Evolutionary conservation across 2,888 invertebrate genomes (phyloP).

Genomic region (Rhingia rostrata): DNA sequence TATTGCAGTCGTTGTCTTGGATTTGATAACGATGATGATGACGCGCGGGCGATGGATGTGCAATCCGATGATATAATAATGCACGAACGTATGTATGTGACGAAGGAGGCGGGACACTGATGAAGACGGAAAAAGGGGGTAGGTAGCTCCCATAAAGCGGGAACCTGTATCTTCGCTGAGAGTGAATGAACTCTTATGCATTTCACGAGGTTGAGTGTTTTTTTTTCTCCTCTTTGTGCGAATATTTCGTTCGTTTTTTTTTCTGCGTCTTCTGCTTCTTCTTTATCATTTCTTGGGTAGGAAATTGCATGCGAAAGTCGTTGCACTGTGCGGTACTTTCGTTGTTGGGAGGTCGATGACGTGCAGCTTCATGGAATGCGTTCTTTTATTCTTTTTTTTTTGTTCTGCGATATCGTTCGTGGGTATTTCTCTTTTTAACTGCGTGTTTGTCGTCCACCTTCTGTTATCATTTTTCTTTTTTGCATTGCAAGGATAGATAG

Average conservation of each 20-base stretch:
- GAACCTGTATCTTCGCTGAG: constrained; percentile 67
- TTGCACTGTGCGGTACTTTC: constrained; percentile 77
- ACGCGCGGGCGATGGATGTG: constrained; percentile 62
- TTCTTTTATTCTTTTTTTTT: constrained; percentile 44
- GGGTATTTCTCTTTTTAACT: neutral
- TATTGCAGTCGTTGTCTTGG: constrained; percentile 10
- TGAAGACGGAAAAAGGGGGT: neutral
- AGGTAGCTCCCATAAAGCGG: constrained; percentile 37
- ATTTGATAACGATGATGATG: constrained; percentile 65
- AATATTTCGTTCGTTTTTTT: constrained; percentile 43
- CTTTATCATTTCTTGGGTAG: constrained; percentile 43
- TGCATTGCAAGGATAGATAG: constrained; percentile 25
- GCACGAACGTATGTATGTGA: constrained; percentile 61
- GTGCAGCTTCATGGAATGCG: constrained; percentile 63
- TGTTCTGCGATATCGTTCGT: neutral
- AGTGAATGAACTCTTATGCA: constrained; percentile 74
- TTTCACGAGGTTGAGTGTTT: constrained; percentile 73
- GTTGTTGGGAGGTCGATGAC: constrained; percentile 74
- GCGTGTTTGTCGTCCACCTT: constrained; percentile 43
- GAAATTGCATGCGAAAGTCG: constrained; percentile 75
- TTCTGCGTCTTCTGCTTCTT: constrained; percentile 25
- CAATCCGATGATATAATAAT: constrained; percentile 70
- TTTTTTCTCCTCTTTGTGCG: constrained; percentile 69
- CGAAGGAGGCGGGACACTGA: constrained; percentile 1
- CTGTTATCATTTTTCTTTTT: constrained; percentile 49